Evolutionary conservation across 2,888 invertebrate genomes (phyloP).

Genomic region (Parascotia fuliginaria): DNA sequence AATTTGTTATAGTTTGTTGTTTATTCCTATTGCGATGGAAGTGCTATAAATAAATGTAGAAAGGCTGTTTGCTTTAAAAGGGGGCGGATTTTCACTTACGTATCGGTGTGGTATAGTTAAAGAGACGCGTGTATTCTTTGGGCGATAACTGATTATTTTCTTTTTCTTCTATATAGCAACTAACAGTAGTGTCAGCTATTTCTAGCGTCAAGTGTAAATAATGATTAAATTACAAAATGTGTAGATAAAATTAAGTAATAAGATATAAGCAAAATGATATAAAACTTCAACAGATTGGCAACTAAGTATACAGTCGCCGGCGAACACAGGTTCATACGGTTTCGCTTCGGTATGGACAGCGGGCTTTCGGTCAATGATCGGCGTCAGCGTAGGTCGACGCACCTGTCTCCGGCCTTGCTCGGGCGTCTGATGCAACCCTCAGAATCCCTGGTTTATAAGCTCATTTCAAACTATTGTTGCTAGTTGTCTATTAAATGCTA

Average conservation of each 20-base stretch:
- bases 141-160: too few relatives aligned
- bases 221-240: too few relatives aligned
- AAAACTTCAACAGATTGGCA: conserved; percentile 3
- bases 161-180: too few relatives aligned
- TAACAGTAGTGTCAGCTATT: neutral
- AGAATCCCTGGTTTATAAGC: neutral
- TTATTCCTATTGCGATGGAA: neutral
- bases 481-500: neutral
- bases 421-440: conserved; percentile 34
- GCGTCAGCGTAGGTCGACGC: conserved; percentile 33
- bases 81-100: too few relatives aligned
- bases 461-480: neutral
- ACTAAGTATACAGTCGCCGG: neutral
- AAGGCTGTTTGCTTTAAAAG: neutral
- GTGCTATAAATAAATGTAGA: neutral
- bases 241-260: neutral
- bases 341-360: conserved; percentile 11
- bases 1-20: conserved; percentile 9
- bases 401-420: conserved; percentile 36
- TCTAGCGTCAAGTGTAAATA: too few relatives aligned
- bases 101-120: too few relatives aligned
- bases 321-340: conserved; percentile 19
- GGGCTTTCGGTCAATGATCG: conserved; percentile 40
- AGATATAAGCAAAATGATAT: neutral
- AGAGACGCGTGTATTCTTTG: too few relatives aligned